Conservation (phyloP, 2,113 vertebrate genomes). For the Clarias magur region DNA sequence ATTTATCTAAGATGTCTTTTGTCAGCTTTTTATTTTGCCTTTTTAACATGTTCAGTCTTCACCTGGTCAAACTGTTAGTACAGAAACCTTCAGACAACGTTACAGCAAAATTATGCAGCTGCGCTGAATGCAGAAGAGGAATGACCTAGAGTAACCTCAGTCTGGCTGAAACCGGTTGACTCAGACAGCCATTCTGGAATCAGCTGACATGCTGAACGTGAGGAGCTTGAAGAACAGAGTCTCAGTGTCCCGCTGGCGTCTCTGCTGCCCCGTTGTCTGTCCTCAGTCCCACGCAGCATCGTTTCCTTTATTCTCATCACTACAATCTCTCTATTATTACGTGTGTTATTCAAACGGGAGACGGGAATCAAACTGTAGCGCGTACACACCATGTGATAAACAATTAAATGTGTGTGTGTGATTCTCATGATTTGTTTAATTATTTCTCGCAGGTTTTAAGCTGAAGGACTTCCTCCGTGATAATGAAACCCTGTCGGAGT, state of each 20-base stretch:
- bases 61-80: background rate
- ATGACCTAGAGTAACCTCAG: conserved; percentile 61
- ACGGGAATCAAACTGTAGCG: background rate
- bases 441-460: conserved; percentile 77
- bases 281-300: background rate
- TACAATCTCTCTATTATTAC: background rate
- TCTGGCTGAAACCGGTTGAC: conserved; percentile 33
- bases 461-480: conserved; percentile 88
- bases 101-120: background rate
- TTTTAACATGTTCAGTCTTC: background rate
- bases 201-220: conserved; percentile 25
- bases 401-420: background rate
- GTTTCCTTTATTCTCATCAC: background rate
- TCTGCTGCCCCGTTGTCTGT: background rate
- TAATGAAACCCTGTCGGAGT: conserved; percentile 88
- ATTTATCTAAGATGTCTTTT: background rate
- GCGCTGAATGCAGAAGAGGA: conserved; percentile 41
- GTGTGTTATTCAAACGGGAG: background rate
- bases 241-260: background rate
- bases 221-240: background rate
- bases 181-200: conserved; percentile 30
- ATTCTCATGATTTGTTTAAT: background rate
- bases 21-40: background rate
- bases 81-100: background rate
- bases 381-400: background rate